Evolutionary conservation across 1,140 invertebrate genomes (phyloP).

Genomic region (Drosophila parvula): DNA sequence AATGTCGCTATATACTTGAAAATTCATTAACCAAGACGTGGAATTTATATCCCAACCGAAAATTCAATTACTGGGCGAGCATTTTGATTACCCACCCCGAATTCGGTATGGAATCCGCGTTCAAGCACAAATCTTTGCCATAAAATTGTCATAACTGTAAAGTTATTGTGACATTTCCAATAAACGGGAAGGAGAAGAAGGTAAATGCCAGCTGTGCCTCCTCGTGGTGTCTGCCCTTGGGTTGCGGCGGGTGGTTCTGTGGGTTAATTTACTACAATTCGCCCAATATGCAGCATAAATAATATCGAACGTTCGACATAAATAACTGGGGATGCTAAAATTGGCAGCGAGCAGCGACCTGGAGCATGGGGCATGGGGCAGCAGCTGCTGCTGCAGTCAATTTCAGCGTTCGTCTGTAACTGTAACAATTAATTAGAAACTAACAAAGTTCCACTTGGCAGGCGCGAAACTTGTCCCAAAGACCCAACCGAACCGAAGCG

Average conservation of each 20-base stretch:
- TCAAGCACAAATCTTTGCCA: conserved; percentile 35
- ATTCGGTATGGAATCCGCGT: conserved; percentile 12
- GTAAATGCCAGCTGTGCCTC: conserved; percentile 53
- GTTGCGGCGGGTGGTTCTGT: conserved; percentile 23
- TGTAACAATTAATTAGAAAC: conserved; percentile 83
- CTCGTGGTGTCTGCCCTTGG: not conserved
- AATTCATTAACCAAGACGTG: conserved; percentile 6
- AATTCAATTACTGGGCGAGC: conserved; percentile 23
- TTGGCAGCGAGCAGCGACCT: conserved; percentile 25
- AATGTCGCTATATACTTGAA: not conserved
- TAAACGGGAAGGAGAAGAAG: conserved; percentile 43
- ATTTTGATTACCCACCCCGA: conserved; percentile 32
- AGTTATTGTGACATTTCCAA: conserved; percentile 70
- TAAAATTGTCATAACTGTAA: conserved; percentile 74
- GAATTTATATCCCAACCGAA: conserved; percentile 6
- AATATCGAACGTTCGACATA: conserved; percentile 73
- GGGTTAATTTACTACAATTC: conserved; percentile 75
- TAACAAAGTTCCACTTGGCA: conserved; percentile 79
- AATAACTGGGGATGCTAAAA: conserved; percentile 66
- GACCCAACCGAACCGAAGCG: conserved; percentile 19
- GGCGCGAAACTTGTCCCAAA: conserved; percentile 71
- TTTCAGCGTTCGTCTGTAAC: conserved; percentile 57
- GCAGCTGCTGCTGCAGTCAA: conserved; percentile 53
- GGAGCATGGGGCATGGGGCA: conserved; percentile 9
- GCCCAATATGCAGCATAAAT: conserved; percentile 79